phyloP scores from a whole-genome alignment of 2,888 invertebrate species.

The Lochmaea capreae region DNA sequence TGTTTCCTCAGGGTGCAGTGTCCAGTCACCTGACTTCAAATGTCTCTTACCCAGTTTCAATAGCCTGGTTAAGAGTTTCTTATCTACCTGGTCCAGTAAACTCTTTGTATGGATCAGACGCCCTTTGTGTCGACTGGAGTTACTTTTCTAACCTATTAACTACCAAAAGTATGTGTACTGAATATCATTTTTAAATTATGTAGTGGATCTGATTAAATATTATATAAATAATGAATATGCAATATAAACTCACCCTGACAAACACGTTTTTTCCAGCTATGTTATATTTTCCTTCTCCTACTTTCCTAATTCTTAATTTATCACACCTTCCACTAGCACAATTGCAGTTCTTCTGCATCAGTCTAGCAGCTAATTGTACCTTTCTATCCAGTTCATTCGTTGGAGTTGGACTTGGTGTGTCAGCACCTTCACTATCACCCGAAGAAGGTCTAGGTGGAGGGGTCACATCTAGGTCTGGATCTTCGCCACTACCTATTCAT shows the following conservation, averaged over 20 bases:
- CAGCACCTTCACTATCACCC: conserved; percentile 32
- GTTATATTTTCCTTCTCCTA: conserved; percentile 88
- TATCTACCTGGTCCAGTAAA: too few relatives aligned
- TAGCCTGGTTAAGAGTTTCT: too few relatives aligned
- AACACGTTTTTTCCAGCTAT: conserved; percentile 90
- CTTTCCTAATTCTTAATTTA: conserved; percentile 80
- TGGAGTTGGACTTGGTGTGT: conserved; percentile 37
- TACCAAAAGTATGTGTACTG: too few relatives aligned
- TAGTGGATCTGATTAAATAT: not conserved
- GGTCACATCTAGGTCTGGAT: conserved; percentile 71
- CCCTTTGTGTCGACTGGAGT: too few relatives aligned
- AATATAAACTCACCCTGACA: conserved; percentile 76
- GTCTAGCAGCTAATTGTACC: conserved; percentile 77
- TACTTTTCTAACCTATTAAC: too few relatives aligned
- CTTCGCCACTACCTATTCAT: conserved; percentile 70
- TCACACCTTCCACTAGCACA: conserved; percentile 79
- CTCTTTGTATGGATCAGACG: too few relatives aligned
- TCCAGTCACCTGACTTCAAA: too few relatives aligned
- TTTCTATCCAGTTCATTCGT: conserved; percentile 79
- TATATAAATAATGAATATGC: not conserved
- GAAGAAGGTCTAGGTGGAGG: conserved; percentile 51
- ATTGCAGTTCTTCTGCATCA: conserved; percentile 80
- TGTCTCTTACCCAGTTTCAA: too few relatives aligned
- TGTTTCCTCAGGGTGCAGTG: too few relatives aligned
- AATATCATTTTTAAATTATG: too few relatives aligned